These are phyloP conservation scores for Artemisiospiza belli DNA, from an alignment of 2,113 vertebrate species.

Conservation along the genomic window DNA sequence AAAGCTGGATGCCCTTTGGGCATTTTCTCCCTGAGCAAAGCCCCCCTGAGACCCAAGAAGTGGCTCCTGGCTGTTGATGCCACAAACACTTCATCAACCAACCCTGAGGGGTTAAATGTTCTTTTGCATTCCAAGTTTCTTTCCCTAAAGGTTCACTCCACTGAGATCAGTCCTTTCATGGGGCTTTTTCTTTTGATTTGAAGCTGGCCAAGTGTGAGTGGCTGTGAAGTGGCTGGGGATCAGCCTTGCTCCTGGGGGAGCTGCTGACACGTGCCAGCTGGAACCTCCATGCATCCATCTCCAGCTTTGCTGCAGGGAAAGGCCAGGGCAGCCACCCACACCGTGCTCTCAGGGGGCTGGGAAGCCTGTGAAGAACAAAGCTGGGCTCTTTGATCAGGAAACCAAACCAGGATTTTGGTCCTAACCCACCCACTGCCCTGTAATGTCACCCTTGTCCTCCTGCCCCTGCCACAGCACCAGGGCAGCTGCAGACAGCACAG, in stretches of 20 bases:
- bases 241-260: conserved; percentile 18
- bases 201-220: neutral
- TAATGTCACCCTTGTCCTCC: neutral
- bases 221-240: neutral
- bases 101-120: neutral
- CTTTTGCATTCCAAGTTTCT: neutral
- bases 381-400: neutral
- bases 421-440: neutral
- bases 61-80: neutral
- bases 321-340: neutral
- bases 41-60: neutral
- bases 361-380: neutral
- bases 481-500: neutral
- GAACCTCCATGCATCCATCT: neutral
- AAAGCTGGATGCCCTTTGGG: too few relatives aligned
- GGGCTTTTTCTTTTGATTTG: neutral
- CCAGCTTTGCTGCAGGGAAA: neutral
- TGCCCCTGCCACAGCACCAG: neutral
- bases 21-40: neutral
- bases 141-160: neutral
- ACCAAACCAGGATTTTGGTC: neutral
- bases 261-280: neutral
- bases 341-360: neutral
- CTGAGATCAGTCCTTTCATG: neutral
- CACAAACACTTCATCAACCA: neutral